Conservation (phyloP, 2,888 invertebrate genomes). For the Hoplodrina blanda region DNA sequence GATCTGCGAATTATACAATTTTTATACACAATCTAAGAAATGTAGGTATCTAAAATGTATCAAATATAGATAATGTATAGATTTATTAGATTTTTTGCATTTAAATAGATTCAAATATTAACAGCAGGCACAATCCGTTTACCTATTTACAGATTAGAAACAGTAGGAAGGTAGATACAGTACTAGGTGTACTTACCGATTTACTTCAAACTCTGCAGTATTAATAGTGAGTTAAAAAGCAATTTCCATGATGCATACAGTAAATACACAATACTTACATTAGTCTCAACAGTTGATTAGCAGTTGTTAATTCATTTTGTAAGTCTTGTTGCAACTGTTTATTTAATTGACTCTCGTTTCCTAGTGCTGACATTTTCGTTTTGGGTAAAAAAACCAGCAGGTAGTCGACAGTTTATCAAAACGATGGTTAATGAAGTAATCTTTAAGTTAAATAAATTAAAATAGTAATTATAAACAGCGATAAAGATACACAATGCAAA, state of each 20-base stretch:
- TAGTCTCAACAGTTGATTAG: constrained; percentile 80
- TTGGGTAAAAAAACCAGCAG: not conserved
- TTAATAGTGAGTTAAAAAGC: not conserved
- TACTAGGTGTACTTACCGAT: not conserved
- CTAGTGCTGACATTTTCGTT: constrained; percentile 59
- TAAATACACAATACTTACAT: constrained; percentile 74
- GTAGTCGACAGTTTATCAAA: not conserved
- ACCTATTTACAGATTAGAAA: not conserved
- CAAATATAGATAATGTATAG: too few relatives aligned
- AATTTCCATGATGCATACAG: not conserved
- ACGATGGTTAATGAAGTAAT: too few relatives aligned
- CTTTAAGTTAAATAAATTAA: too few relatives aligned
- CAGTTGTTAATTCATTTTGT: constrained; percentile 81
- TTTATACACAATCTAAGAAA: too few relatives aligned
- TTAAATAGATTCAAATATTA: too few relatives aligned
- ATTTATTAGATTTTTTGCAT: too few relatives aligned
- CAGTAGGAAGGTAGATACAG: too few relatives aligned
- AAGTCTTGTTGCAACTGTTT: constrained; percentile 82
- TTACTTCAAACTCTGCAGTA: not conserved
- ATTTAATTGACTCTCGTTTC: constrained; percentile 39
- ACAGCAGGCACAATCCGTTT: not conserved
- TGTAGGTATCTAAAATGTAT: too few relatives aligned
- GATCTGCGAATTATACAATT: constrained; percentile 72
- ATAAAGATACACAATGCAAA: too few relatives aligned
- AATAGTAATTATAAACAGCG: too few relatives aligned